phyloP scores from a whole-genome alignment of 2,797 vertebrate genomes.

The Sebastes hopkinsi region DNA sequence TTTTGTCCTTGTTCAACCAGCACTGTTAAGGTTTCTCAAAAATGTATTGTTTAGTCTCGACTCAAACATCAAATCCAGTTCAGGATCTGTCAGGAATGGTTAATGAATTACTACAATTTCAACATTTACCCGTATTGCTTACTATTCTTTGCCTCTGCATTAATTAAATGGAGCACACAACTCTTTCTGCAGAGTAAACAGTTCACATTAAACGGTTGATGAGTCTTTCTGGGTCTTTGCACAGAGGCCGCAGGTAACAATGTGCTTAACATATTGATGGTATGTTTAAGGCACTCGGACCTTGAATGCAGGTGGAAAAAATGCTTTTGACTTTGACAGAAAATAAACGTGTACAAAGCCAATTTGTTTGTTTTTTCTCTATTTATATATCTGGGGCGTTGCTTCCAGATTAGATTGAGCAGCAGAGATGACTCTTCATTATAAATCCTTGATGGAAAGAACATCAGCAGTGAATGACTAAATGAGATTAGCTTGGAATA shows the following conservation, averaged over 20 bases:
- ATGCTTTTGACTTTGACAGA: not conserved
- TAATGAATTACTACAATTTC: not conserved
- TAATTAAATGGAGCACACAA: not conserved
- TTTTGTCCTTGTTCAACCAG: not conserved
- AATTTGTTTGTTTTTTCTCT: conserved; percentile 37
- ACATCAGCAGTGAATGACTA: conserved; percentile 75
- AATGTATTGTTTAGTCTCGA: not conserved
- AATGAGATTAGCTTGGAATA: conserved; percentile 75
- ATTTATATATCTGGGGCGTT: conserved; percentile 57
- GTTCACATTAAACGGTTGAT: not conserved
- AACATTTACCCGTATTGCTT: not conserved
- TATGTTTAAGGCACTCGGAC: not conserved
- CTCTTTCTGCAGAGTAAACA: not conserved
- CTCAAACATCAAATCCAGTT: not conserved
- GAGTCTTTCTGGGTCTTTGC: not conserved
- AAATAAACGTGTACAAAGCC: not conserved
- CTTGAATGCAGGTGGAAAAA: not conserved
- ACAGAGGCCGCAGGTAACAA: not conserved
- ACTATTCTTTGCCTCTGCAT: not conserved
- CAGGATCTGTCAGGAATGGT: not conserved
- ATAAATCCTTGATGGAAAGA: conserved; percentile 77
- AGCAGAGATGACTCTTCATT: conserved; percentile 72
- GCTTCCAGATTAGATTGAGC: conserved; percentile 66
- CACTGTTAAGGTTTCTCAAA: not conserved
- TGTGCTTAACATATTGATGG: not conserved